Percentiles rank a stretch among this genome's conserved stretches.
Evolutionary conservation across 2,797 vertebrate genomes (phyloP).

Genomic region (Lindbergichthys nudifrons): DNA sequence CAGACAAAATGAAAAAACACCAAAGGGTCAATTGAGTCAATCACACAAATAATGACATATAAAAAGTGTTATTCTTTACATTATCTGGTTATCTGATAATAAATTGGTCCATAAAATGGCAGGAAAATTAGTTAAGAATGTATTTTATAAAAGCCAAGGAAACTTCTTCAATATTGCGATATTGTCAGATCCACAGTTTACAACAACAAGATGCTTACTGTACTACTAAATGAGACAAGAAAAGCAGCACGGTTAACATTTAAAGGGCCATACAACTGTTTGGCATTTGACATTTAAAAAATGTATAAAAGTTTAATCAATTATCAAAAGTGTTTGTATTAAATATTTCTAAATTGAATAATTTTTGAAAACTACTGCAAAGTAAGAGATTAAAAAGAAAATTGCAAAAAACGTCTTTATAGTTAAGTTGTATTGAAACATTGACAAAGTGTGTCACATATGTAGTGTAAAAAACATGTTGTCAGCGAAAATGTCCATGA

Average conservation of each 20-base stretch:
- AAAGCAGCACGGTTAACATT: neutral
- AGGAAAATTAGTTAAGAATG: neutral
- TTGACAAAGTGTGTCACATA: slow-evolving; percentile 1
- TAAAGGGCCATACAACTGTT: neutral
- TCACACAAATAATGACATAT: neutral
- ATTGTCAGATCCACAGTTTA: neutral
- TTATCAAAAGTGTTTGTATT: neutral
- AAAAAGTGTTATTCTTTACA: neutral
- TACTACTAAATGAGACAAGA: neutral
- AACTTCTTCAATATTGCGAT: neutral
- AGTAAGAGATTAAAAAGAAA: neutral
- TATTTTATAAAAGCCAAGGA: neutral
- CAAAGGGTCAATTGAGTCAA: neutral
- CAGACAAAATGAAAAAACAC: slow-evolving; percentile 3
- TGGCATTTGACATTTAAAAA: neutral
- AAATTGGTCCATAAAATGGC: neutral
- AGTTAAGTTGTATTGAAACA: neutral
- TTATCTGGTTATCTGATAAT: neutral
- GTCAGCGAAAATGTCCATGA: slow-evolving; percentile 16
- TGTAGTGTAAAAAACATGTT: slow-evolving; percentile 20
- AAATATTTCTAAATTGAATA: neutral
- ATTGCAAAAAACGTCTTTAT: neutral
- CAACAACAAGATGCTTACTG: neutral
- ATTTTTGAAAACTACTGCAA: neutral
- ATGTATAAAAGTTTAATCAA: neutral